Base-by-base conservation (phyloP, 2,888 invertebrate species). In the Pyrgus malvae region DNA sequence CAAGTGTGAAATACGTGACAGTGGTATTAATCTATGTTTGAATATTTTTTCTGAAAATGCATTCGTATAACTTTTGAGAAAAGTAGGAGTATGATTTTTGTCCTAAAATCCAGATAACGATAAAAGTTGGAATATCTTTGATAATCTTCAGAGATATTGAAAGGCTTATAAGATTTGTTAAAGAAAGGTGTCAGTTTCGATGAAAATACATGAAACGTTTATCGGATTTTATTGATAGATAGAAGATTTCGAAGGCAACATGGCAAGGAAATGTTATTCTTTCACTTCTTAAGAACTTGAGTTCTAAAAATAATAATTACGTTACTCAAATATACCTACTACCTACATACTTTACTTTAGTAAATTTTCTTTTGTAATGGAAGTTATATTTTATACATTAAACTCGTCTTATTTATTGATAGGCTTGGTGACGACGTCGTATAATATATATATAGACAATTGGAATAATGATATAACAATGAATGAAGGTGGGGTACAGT, bases 1-100 rank as follows among this genome's bases (percentile, higher is more conserved):
- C 44, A 11, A 29, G 51, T 41, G 51, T 44, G 51, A 44, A 51
- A 51, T 37, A 44, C 51, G 51, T 51, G 51, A 51, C 51, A 37
- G 19, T 11, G 29, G 35, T 44, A 51, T 51, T 45, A 44, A 27
- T 11, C 27, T 27, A 37, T 35, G 44, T 45, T 37, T n/a, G n/a
- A 44, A 44, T 29, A n/a, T 45, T 11, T 29, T n/a, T 35, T 14
- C 16, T n/a, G 29, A 4, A 11, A n/a, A 16, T 12, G 41, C n/a
- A 42, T 50, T 25, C 40, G 41, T 35, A 42, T 35, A 29, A 38
- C 31, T n/a, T 23, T 42, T 19, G 25, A 14, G 19, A 17, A 38
- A 19, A 17, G 19, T 3, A 9, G 9, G 5, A 14, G 29, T 40
- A 40, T 49, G 48, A 17, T 48, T 48, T 27, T 48, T n/a, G 38